phyloP scores from a whole-genome alignment of 1,140 invertebrate genomes.

The Pararge aegeria region DNA sequence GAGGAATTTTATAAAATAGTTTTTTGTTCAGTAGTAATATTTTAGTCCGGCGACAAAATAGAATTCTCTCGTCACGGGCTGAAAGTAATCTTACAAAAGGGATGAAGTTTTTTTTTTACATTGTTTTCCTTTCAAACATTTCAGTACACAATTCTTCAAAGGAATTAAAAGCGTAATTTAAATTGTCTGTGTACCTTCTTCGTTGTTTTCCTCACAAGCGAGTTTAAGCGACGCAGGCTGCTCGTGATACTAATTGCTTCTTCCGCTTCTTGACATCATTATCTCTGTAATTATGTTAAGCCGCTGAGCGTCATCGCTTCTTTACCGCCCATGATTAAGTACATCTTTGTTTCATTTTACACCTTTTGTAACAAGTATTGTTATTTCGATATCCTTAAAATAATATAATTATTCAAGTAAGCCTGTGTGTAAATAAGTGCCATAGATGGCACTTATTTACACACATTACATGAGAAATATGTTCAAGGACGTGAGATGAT shows the following conservation, averaged over 20 bases:
- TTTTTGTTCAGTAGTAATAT: too few relatives aligned
- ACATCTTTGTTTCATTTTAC: background rate
- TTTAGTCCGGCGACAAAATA: too few relatives aligned
- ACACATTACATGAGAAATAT: too few relatives aligned
- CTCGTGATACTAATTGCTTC: conserved; percentile 14
- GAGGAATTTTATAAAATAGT: too few relatives aligned
- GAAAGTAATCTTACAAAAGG: too few relatives aligned
- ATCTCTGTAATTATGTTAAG: conserved; percentile 10
- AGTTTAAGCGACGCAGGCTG: conserved; percentile 1
- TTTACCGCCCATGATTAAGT: background rate
- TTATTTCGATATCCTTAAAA: background rate
- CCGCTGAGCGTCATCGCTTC: background rate
- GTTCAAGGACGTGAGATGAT: too few relatives aligned
- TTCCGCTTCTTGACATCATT: conserved; percentile 17
- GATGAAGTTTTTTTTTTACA: background rate
- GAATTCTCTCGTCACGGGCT: too few relatives aligned
- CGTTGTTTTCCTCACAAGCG: conserved; percentile 1
- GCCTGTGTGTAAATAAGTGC: too few relatives aligned
- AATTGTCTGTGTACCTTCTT: conserved; percentile 4
- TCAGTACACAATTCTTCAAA: background rate
- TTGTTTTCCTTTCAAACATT: background rate
- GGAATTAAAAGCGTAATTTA: conserved; percentile 2
- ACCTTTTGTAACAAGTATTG: background rate
- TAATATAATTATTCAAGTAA: too few relatives aligned
- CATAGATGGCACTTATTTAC: too few relatives aligned